Evolutionary conservation across 2,888 invertebrate genomes (phyloP).

Genomic region (Luperina nickerlii): DNA sequence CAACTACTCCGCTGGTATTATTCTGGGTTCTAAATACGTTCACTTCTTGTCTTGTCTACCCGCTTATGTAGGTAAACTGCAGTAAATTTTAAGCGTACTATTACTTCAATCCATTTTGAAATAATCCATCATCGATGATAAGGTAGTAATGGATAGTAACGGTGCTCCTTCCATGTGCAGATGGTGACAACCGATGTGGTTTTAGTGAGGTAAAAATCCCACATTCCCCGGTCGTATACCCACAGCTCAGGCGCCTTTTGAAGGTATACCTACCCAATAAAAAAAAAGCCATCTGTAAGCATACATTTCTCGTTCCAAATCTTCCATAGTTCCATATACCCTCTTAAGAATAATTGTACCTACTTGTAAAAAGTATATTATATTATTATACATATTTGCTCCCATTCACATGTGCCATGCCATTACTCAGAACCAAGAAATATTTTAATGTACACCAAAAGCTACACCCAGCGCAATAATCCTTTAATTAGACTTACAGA

Average conservation of each 20-base stretch:
- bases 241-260: background rate
- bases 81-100: background rate
- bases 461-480: slow-evolving; percentile 34
- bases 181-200: background rate
- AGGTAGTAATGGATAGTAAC: background rate
- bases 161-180: background rate
- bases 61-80: too few relatives aligned
- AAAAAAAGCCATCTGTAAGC: background rate
- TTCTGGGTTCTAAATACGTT: background rate
- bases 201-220: background rate
- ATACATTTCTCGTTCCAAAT: background rate
- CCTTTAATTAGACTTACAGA: slow-evolving; percentile 47
- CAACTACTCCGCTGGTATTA: too few relatives aligned
- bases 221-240: background rate
- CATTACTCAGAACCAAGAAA: slow-evolving; percentile 29
- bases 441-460: slow-evolving; percentile 31
- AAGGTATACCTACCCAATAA: background rate
- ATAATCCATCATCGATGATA: background rate
- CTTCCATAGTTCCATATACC: too few relatives aligned
- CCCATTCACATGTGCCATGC: background rate
- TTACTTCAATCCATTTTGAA: background rate
- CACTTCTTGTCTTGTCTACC: too few relatives aligned
- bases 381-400: background rate
- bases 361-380: background rate
- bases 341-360: too few relatives aligned